phyloP scores from a whole-genome alignment of 2,888 invertebrate species.

The Lomographa bimaculata region DNA sequence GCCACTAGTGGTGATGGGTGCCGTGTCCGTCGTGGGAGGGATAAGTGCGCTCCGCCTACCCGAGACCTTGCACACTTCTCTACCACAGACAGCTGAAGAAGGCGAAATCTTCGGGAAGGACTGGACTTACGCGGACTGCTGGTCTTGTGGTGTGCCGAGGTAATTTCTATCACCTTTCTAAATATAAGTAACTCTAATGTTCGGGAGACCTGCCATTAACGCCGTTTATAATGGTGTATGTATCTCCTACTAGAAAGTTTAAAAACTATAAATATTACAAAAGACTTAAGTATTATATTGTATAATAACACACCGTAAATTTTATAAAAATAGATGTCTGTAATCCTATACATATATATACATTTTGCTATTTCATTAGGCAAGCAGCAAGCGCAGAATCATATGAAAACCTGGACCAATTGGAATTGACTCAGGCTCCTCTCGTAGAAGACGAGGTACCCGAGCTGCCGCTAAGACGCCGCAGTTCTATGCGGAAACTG shows the following conservation, averaged over 20 bases:
- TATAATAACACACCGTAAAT: too few species aligned
- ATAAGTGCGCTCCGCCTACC: constrained; percentile 91
- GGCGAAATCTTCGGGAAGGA: constrained; percentile 94
- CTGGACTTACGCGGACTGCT: constrained; percentile 90
- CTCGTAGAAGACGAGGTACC: constrained; percentile 54
- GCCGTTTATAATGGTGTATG: too few species aligned
- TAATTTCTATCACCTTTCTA: too few species aligned
- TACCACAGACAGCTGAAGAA: constrained; percentile 94
- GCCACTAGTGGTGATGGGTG: constrained; percentile 93
- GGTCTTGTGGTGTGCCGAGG: constrained; percentile 88
- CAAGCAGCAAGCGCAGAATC: constrained; percentile 82
- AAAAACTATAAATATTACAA: too few species aligned
- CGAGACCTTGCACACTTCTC: constrained; percentile 91
- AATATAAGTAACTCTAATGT: too few species aligned
- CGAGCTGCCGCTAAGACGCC: constrained; percentile 45
- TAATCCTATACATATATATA: too few species aligned
- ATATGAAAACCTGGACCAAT: constrained; percentile 89
- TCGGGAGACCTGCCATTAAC: too few species aligned
- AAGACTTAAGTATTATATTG: too few species aligned
- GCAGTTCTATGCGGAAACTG: constrained; percentile 86
- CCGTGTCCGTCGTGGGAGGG: constrained; percentile 91
- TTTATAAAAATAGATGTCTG: too few species aligned
- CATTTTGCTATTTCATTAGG: constrained; percentile 71
- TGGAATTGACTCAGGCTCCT: constrained; percentile 72
- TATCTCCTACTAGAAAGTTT: too few species aligned